A percentile compares a stretch with the other conserved stretches of the same genome.
These are phyloP conservation scores for Drosophila setosimentum DNA, from an alignment of 2,888 invertebrate species.

Conservation along the genomic window DNA sequence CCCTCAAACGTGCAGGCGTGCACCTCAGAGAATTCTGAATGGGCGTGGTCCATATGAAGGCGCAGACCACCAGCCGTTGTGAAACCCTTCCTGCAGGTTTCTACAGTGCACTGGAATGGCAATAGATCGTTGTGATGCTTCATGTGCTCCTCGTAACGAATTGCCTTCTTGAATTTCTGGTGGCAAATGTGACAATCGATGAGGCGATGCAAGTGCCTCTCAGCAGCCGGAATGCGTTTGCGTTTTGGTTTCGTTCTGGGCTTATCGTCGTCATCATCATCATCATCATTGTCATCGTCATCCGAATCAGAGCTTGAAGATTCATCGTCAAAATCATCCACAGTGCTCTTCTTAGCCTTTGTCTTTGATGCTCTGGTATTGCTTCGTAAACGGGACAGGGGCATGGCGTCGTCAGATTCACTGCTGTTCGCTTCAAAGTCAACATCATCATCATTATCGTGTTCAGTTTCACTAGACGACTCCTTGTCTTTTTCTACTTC, in stretches of 20 bases:
- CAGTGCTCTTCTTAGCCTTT: conserved; percentile 38
- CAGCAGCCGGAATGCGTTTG: conserved; percentile 69
- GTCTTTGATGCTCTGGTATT: conserved; percentile 40
- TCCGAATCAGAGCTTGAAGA: conserved; percentile 57
- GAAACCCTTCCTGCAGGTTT: conserved; percentile 80
- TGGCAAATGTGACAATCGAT: conserved; percentile 83
- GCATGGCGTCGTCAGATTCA: conserved; percentile 76
- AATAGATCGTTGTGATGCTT: conserved; percentile 82
- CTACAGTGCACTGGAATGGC: conserved; percentile 81
- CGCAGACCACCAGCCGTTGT: conserved; percentile 80
- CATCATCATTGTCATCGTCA: conserved; percentile 37
- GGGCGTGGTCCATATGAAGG: conserved; percentile 80
- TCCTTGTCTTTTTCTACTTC: conserved; percentile 51
- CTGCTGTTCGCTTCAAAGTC: conserved; percentile 72
- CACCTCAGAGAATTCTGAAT: conserved; percentile 80
- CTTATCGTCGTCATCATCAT: conserved; percentile 38
- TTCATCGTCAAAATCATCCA: conserved; percentile 46
- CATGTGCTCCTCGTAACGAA: conserved; percentile 82
- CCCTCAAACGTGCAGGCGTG: conserved; percentile 82
- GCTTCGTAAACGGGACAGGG: conserved; percentile 56
- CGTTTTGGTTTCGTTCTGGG: conserved; percentile 60
- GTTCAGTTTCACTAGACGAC: conserved; percentile 61
- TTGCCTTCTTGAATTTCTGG: conserved; percentile 81
- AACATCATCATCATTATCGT: conserved; percentile 62
- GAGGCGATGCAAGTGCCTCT: conserved; percentile 72